These are phyloP conservation scores for Sebastiscus tertius DNA, from an alignment of 2,797 vertebrate genomes.

Conservation along the genomic window DNA sequence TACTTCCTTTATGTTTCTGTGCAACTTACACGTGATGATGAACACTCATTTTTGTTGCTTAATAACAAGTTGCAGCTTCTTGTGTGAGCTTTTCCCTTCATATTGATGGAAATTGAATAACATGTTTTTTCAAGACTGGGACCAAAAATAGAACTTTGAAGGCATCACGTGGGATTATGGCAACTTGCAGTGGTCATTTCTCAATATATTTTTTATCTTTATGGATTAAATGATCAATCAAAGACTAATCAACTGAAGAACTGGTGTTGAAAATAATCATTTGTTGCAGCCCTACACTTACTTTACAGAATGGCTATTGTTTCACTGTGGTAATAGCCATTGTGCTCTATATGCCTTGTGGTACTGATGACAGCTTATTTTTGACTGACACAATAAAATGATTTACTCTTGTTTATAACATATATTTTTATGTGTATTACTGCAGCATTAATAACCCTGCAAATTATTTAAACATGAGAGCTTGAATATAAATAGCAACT, in stretches of 20 bases:
- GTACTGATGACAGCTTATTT: neutral
- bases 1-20: neutral
- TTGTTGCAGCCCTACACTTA: neutral
- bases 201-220: neutral
- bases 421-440: neutral
- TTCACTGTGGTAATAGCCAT: neutral
- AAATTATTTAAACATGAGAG: slow-evolving; percentile 5
- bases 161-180: neutral
- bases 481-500: slow-evolving; percentile 2
- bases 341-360: neutral
- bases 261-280: neutral
- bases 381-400: slow-evolving; percentile 29
- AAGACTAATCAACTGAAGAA: neutral
- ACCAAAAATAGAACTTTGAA: neutral
- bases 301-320: neutral
- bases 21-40: neutral
- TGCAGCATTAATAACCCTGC: neutral
- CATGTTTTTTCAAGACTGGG: neutral
- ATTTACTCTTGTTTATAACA: slow-evolving; percentile 15
- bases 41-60: neutral
- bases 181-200: neutral
- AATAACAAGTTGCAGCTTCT: neutral
- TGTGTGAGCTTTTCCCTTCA: neutral
- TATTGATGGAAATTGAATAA: neutral
- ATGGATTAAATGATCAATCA: neutral